Base-by-base conservation (phyloP, 2,888 invertebrate genomes). In the Catonia carolina region DNA sequence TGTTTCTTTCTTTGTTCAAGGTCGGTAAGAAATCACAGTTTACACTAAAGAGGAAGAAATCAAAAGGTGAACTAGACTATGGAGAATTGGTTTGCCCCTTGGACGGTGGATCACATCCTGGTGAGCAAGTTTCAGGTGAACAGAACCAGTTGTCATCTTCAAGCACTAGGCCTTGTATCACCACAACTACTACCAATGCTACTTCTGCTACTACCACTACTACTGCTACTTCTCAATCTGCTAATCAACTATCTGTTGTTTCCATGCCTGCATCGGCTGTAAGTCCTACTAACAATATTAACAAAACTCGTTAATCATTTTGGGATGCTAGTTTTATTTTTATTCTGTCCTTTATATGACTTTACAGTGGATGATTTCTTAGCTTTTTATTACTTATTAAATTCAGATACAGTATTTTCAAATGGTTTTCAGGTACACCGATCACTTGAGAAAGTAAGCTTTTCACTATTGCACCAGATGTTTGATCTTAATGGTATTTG, bases 31-130 rank as follows among this genome's bases (percentile, higher is more conserved):
- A 88, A 72, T 85, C 87, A 49, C 91, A 91, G 73, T 92, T 92
- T 73, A 88, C 90, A 1, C 71, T 92, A 68, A 91, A 90, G 70
- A 76, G 85, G 47, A 87, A 89, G 74, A 89, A 87, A 73, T 87
- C 88, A 69, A 67, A 67, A 56, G 85, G 84, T 62, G 93, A 92
- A 68, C 75, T 84, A 36, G 92, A 92, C 67, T 83, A 86, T 67
- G 87, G 86, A 20, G 90, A 92, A 70, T 81, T 90, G 68, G 89
- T 95, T 64, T 94, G 93, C 68, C 93, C 94, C n/a, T 77, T 89
- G 68, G 77, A 78, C 20, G 60, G 60, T 33, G 52, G 55, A 20
- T 56, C 54, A 27, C 54, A 55, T n/a, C 57, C 48, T 23, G 54
- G 45, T 17, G 57, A 60, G 18, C 12, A 18, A 14, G n/a, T 45